Evolutionary conservation across 2,113 vertebrate species (phyloP).

Genomic region (Nanorana parkeri): DNA sequence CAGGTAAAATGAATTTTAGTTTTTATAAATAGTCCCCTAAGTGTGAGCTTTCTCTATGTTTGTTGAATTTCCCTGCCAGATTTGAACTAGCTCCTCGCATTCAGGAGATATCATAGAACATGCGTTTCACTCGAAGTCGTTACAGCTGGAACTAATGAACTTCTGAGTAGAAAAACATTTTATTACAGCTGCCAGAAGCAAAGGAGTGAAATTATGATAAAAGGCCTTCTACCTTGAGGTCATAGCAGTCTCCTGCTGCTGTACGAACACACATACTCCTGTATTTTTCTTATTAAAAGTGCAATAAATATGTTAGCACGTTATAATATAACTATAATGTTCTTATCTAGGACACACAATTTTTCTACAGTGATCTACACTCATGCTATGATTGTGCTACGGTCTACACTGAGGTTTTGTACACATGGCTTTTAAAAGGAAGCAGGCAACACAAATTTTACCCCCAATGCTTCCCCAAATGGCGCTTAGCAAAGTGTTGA

Average conservation of each 20-base stretch:
- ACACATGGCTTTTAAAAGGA: no score
- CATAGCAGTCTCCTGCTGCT: not conserved
- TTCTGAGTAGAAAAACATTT: not conserved
- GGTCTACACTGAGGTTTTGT: no score
- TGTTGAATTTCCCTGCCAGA: not conserved
- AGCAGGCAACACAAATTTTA: no score
- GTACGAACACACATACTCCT: not conserved
- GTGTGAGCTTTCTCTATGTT: not conserved
- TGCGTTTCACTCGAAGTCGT: not conserved
- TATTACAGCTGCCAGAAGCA: not conserved
- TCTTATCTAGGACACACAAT: no score
- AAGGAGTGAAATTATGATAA: slow-evolving; percentile 12
- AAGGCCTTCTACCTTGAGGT: slow-evolving; percentile 4
- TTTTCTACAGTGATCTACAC: no score
- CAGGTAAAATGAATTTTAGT: no score
- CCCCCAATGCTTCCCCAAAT: no score
- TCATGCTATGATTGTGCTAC: no score
- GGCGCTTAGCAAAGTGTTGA: no score
- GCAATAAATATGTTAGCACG: not conserved
- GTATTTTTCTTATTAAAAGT: not conserved
- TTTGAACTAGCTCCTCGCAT: not conserved
- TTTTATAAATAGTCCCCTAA: no score
- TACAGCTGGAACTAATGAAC: slow-evolving; percentile 16
- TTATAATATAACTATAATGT: no score
- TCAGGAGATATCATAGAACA: not conserved